Conservation (phyloP, 2,113 vertebrate species). For the Vulpes lagopus region DNA sequence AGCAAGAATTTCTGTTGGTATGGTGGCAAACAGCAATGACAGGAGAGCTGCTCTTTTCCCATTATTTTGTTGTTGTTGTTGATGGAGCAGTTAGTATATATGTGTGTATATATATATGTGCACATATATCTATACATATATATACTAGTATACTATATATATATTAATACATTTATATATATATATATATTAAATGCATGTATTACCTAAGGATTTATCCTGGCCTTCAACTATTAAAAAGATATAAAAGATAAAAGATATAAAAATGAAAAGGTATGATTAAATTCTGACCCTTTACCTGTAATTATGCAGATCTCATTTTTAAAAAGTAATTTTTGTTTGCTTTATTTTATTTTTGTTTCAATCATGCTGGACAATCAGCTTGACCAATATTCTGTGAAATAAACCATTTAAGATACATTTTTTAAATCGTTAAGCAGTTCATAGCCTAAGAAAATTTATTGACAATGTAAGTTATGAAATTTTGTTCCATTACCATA, state of each 20-base stretch:
- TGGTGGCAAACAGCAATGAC: not conserved
- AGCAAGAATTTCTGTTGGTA: not conserved
- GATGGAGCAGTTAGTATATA: not conserved
- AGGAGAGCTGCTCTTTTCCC: not conserved
- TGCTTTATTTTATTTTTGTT: not conserved
- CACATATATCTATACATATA: too few relatives aligned
- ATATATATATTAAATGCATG: not conserved
- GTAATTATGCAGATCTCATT: not conserved
- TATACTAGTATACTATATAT: too few relatives aligned
- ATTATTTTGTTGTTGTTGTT: not conserved
- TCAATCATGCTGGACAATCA: constrained; percentile 9
- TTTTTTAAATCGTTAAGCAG: not conserved
- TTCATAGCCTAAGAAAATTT: not conserved
- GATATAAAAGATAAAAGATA: too few relatives aligned
- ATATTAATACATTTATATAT: too few relatives aligned
- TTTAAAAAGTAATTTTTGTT: not conserved
- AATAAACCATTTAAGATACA: not conserved
- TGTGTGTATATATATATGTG: too few relatives aligned
- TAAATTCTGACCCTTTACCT: not conserved
- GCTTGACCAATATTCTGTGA: not conserved
- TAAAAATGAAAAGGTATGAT: not conserved
- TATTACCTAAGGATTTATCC: not conserved
- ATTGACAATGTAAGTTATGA: not conserved
- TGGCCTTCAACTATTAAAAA: not conserved
- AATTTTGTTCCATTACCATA: not conserved